Conservation (phyloP, 2,888 invertebrate genomes). For the Chrysodeixis includens region DNA sequence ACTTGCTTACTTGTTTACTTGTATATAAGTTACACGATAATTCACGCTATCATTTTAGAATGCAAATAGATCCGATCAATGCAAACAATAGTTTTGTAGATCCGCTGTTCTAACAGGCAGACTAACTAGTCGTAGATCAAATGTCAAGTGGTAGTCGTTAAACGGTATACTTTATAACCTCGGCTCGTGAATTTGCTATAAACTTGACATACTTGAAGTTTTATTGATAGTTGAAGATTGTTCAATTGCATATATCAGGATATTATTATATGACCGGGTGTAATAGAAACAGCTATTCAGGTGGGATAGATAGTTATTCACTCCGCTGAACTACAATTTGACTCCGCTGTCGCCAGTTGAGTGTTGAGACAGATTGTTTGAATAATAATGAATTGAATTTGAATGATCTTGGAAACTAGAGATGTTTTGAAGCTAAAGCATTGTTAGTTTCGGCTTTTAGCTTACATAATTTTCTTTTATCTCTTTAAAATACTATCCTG, state of each 20-base stretch:
- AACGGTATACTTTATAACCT: constrained; percentile 12
- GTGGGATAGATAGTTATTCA: background rate
- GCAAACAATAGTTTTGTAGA: background rate
- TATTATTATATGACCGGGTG: background rate
- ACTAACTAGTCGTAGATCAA: background rate
- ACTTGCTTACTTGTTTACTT: no score
- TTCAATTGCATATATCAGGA: background rate
- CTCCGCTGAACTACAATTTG: background rate
- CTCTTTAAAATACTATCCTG: no score
- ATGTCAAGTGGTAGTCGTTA: constrained; percentile 21
- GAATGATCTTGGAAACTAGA: background rate
- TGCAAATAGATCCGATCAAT: background rate
- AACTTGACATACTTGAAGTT: constrained; percentile 11
- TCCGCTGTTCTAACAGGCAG: background rate
- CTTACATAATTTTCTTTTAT: no score
- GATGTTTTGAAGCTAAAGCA: background rate
- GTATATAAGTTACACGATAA: no score
- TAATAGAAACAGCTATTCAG: background rate
- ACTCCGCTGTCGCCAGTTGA: background rate
- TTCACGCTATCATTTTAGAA: no score
- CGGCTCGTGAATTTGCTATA: constrained; percentile 23
- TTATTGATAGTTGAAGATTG: constrained; percentile 10
- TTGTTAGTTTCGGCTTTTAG: background rate
- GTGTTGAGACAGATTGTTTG: background rate
- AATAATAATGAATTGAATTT: constrained; percentile 4